Percentiles rank a stretch among this genome's conserved stretches.
Conservation (phyloP, 2,113 vertebrate species). For the Lycaon pictus region DNA sequence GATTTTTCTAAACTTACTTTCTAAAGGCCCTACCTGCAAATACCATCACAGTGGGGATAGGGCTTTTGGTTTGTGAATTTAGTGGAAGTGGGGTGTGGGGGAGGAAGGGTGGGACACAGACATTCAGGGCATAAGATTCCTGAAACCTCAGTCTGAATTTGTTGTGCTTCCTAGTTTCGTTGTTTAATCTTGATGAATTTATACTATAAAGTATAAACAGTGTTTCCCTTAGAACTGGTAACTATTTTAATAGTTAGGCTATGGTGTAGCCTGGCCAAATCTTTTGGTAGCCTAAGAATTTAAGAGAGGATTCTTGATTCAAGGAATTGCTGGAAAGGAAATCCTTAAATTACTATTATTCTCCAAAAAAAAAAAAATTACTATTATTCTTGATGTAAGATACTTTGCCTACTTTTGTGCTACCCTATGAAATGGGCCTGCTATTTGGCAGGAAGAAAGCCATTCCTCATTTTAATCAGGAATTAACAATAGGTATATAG, state of each 20-base stretch:
- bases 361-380: too few species aligned
- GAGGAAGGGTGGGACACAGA: background rate
- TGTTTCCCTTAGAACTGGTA: slow-evolving; percentile 26
- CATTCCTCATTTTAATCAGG: background rate
- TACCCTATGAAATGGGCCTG: background rate
- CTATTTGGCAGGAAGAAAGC: background rate
- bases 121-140: background rate
- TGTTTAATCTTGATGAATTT: slow-evolving; percentile 55
- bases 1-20: slow-evolving; percentile 24
- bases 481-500: background rate
- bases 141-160: slow-evolving; percentile 48
- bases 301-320: slow-evolving; percentile 49
- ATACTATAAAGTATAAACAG: slow-evolving; percentile 27
- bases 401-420: background rate
- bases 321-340: slow-evolving; percentile 52
- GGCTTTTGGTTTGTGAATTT: background rate
- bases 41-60: background rate
- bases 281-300: slow-evolving; percentile 41
- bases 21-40: background rate
- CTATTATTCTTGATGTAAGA: background rate
- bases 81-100: background rate
- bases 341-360: slow-evolving; percentile 41
- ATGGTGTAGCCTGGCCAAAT: background rate
- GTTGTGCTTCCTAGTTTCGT: background rate
- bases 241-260: slow-evolving; percentile 24